Evolutionary conservation across 30 jellyfish, hydroid and myxozoan genomes (phyloP).

Genomic region (Phacellophora camtschatica): DNA sequence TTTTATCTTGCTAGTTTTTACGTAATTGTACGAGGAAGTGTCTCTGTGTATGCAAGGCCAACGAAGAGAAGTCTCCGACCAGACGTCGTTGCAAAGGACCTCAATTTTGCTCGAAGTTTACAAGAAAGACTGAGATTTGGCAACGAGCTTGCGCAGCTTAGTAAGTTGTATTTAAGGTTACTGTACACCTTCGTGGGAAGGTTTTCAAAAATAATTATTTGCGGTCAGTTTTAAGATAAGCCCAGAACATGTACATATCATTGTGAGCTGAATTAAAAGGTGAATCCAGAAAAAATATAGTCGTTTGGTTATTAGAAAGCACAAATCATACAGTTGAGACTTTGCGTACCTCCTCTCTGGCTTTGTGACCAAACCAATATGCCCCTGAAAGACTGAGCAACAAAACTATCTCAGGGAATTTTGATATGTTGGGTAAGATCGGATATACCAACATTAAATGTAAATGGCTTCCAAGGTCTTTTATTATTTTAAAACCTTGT

Average conservation of each 20-base stretch:
- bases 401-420: too few relatives aligned
- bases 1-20: slow-evolving; percentile 48
- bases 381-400: neutral
- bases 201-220: too few relatives aligned
- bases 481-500: too few relatives aligned
- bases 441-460: too few relatives aligned
- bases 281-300: too few relatives aligned
- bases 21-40: slow-evolving; percentile 83
- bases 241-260: neutral
- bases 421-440: too few relatives aligned
- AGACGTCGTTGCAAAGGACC: slow-evolving; percentile 62
- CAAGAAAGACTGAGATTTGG: slow-evolving; percentile 93
- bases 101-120: slow-evolving; percentile 64
- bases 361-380: too few relatives aligned
- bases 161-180: slow-evolving; percentile 38
- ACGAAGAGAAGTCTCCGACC: slow-evolving; percentile 1
- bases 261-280: neutral
- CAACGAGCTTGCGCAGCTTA: slow-evolving; percentile 69
- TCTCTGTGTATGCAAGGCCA: slow-evolving; percentile 74
- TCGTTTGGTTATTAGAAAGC: too few relatives aligned
- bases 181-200: too few relatives aligned
- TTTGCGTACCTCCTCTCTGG: too few relatives aligned
- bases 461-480: too few relatives aligned
- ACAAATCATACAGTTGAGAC: too few relatives aligned
- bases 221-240: neutral